Base-by-base conservation (phyloP, 2,888 invertebrate genomes). In the Drosophila picticornis region DNA sequence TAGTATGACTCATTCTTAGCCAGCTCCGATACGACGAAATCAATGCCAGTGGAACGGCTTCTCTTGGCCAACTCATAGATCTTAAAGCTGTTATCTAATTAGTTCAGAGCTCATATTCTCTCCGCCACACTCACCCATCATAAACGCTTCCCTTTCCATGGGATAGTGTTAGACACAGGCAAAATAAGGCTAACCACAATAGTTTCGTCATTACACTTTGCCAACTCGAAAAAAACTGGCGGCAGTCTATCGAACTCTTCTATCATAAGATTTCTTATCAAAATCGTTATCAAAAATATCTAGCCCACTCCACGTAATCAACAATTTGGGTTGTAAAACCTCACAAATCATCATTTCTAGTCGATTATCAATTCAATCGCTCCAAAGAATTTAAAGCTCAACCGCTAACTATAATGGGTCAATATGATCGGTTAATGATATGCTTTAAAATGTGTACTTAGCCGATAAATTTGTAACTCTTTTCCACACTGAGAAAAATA, bases 61-160 rank as follows among this genome's bases (percentile, higher is more conserved):
- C 66, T 56, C 2, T 67, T 29, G 1, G 48, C 7, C 7, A 90
- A 46, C 29, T 91, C 81, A 53, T 90, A 92, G 34, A 92, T 66
- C 75, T 91, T 91, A 53, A 75, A 92, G 2, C 91, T 91, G 55
- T 46, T 9, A 0, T 2, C 5, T 0, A 13, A 31, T 64, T 40
- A 64, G 32, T 5, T 25, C 10, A 5, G 2, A 4, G 27, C 32
- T n/a, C 2, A 19, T 16, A 32, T 13, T 9, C 4, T 10, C 19
- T 4, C 5, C 13, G 0, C 11, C 0, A 29, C 6, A 65, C 83
- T 71, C 40, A 87, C 86, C 86, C 86, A 13, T 86, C 79, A 34
- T 84, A 88, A 51, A 51, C 40, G 43, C 65, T 75, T 16, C 52
- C 38, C 32, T 62, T 55, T 0, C 22, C 77, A 1, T 61, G n/a